phyloP scores from a whole-genome alignment of 2,888 invertebrate species.

The Andricus curvator region DNA sequence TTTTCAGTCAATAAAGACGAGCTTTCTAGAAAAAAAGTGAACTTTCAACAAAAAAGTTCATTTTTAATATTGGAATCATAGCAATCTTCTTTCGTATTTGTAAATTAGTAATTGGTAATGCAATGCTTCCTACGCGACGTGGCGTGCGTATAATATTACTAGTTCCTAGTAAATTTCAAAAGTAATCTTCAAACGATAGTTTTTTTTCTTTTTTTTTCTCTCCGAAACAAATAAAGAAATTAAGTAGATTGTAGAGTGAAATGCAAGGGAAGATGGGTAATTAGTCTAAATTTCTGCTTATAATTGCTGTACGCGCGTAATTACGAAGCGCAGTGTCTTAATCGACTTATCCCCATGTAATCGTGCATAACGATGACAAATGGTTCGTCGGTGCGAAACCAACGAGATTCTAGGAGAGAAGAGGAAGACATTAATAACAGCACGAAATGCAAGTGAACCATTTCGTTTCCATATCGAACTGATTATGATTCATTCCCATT shows the following conservation, averaged over 20 bases:
- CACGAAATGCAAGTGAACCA: conserved; percentile 7
- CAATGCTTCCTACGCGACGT: too few relatives aligned
- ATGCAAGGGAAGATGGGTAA: not conserved
- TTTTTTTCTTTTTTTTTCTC: not conserved
- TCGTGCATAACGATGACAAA: conserved; percentile 1
- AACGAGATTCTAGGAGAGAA: not conserved
- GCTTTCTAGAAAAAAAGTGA: too few relatives aligned
- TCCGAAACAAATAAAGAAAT: not conserved
- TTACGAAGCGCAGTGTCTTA: conserved; percentile 2
- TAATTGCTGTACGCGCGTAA: not conserved
- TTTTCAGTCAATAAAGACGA: too few relatives aligned
- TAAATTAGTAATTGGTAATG: too few relatives aligned
- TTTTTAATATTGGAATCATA: too few relatives aligned
- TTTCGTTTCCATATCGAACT: not conserved
- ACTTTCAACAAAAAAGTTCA: too few relatives aligned
- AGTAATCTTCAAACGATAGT: not conserved
- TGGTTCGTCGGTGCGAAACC: not conserved
- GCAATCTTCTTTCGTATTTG: too few relatives aligned
- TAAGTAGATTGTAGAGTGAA: not conserved
- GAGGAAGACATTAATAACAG: conserved; percentile 2
- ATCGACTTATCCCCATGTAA: conserved; percentile 2
- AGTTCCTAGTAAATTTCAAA: too few relatives aligned
- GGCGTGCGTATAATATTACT: too few relatives aligned
- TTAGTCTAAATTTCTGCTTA: not conserved
- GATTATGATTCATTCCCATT: too few relatives aligned